Evolutionary conservation across 2,113 vertebrate species (phyloP), one percentile per base, ranked within the genome.

Genomic region (Callipepla squamata): DNA sequence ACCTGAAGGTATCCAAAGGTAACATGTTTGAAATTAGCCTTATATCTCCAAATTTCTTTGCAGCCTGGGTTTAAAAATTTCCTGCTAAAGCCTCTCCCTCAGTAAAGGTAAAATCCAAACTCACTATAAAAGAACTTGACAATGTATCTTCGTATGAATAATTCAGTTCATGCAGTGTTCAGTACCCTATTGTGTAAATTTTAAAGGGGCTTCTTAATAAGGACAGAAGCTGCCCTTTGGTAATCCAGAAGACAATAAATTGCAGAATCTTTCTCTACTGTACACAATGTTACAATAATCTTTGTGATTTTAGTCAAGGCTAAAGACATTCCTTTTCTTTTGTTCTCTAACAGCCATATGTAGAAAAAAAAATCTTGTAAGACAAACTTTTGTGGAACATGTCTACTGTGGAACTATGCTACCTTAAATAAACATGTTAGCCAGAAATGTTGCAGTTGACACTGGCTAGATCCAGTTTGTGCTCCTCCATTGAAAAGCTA

Each of bases 161-260:
- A 38, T 5, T 4, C 11, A 48, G 13, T 20, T 48, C 0, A 0
- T 32, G 28, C 13, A 2, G 0, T 65, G 28, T 87, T 59, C 45
- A 69, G 6, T 32, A 53, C 32, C 12, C 63, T 14, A 34, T n/a
- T 44, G 14, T 11, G 5, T 45, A 84, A 70, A 58, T 55, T 58
- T 36, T 51, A 9, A 36, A 21, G 15, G 62, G 14, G 69, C 75
- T 8, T 62, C 7, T 58, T 21, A 58, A 20, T n/a, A 58, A 58
- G 7, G 32, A 58, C 32, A 34, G 32, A 34, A 58, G 32, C 57
- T 58, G 32, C n/a, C 57, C 57, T 58, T 58, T 13, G 22, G 32
- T 34, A 66, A 74, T 15, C 40, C 14, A 57, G 50, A 79, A 88
- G 44, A 25, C 15, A 85, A 62, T 40, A 89, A 66, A 36, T 3